Evolutionary conservation across 2,888 invertebrate species (phyloP).

Genomic region (Panopea generosa): DNA sequence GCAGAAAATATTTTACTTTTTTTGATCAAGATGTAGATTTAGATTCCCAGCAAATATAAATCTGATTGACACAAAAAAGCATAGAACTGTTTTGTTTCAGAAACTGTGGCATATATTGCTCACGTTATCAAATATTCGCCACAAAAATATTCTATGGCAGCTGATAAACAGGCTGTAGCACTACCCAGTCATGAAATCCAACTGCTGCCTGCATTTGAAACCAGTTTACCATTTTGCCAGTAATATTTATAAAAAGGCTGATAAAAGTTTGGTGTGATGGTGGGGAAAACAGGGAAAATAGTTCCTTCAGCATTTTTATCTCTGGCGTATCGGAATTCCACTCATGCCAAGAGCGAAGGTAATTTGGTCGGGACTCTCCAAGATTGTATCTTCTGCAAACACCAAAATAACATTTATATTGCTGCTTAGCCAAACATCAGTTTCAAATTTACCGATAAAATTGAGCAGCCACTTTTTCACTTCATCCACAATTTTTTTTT

Average conservation of each 20-base stretch:
- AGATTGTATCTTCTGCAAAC: conserved; percentile 48
- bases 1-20: conserved; percentile 1
- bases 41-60: background rate
- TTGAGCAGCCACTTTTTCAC: conserved; percentile 25
- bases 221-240: conserved; percentile 54
- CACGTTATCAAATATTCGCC: conserved; percentile 56
- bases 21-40: conserved; percentile 4
- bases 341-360: conserved; percentile 64
- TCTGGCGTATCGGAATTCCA: conserved; percentile 55
- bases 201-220: conserved; percentile 48
- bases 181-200: conserved; percentile 6
- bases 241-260: conserved; percentile 42
- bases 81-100: conserved; percentile 58
- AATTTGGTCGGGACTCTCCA: conserved; percentile 58
- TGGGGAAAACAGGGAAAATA: too few relatives aligned
- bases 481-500: background rate
- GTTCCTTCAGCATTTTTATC: conserved; percentile 24
- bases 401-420: conserved; percentile 57
- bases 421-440: conserved; percentile 59
- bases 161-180: conserved; percentile 27
- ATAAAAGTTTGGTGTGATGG: conserved; percentile 32
- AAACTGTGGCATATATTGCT: conserved; percentile 54
- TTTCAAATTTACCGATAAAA: conserved; percentile 48
- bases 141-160: conserved; percentile 63
- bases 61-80: conserved; percentile 15